These are phyloP conservation scores for Pristionchus exspectatus DNA, from an alignment of 2,888 invertebrate species.

Conservation along the genomic window DNA sequence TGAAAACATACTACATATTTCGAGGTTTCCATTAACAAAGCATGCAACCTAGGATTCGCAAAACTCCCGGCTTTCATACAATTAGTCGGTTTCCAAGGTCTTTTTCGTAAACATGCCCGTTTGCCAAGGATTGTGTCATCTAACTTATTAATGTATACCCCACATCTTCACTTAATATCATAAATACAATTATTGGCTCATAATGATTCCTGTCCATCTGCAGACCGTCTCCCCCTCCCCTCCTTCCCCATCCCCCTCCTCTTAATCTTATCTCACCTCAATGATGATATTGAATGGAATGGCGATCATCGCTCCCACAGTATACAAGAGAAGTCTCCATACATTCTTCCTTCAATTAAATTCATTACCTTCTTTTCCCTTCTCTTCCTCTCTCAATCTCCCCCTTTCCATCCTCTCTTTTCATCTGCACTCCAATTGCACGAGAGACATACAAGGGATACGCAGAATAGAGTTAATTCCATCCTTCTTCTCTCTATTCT, in stretches of 20 bases:
- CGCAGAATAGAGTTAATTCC: conserved; percentile 44
- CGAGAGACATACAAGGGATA: conserved; percentile 30
- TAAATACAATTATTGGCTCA: too few relatives aligned
- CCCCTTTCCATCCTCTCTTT: neutral
- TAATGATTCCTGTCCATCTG: too few relatives aligned
- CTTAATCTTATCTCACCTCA: conserved; percentile 83
- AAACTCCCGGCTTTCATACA: too few relatives aligned
- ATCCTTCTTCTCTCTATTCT: neutral
- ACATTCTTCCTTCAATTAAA: conserved; percentile 70
- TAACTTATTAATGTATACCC: too few relatives aligned
- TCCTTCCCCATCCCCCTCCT: neutral
- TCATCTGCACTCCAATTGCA: neutral
- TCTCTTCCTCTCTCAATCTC: neutral
- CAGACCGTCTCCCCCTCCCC: neutral
- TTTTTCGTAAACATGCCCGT: too few relatives aligned
- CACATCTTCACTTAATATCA: too few relatives aligned
- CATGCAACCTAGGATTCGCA: too few relatives aligned
- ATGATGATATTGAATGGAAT: conserved; percentile 95
- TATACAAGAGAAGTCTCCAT: conserved; percentile 74
- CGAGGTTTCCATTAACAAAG: too few relatives aligned
- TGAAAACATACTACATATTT: too few relatives aligned
- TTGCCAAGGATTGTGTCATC: too few relatives aligned
- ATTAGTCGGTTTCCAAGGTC: too few relatives aligned
- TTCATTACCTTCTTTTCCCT: conserved; percentile 20
- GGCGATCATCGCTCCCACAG: conserved; percentile 89